phyloP scores from a whole-genome alignment of 2,888 invertebrate genomes.

The Nephrotoma flavescens region DNA sequence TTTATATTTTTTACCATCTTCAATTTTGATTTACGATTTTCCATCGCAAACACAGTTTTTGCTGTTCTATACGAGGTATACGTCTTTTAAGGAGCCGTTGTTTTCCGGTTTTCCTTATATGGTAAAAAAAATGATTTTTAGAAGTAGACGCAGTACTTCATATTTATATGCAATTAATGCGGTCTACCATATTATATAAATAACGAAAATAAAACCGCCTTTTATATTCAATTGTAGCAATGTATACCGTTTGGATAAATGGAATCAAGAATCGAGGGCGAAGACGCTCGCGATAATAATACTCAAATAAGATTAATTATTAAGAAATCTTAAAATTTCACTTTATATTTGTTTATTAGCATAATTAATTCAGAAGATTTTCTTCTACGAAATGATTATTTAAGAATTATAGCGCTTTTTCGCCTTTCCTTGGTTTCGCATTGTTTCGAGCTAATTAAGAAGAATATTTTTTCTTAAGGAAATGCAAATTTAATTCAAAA shows the following conservation, averaged over 20 bases:
- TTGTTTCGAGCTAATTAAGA: background rate
- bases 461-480: background rate
- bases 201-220: background rate
- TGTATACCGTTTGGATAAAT: background rate
- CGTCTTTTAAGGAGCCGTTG: background rate
- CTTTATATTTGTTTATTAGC: background rate
- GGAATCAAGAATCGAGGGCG: background rate
- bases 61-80: background rate
- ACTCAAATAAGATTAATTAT: background rate
- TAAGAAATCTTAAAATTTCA: background rate
- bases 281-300: background rate
- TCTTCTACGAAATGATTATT: background rate
- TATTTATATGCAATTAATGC: background rate
- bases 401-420: background rate
- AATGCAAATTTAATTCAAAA: background rate
- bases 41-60: background rate
- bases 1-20: background rate
- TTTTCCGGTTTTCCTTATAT: background rate
- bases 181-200: background rate
- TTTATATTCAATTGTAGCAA: background rate
- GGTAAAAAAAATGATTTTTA: background rate
- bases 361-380: background rate
- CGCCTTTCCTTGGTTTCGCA: background rate
- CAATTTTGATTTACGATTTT: background rate
- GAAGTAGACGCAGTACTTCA: background rate